These are phyloP conservation scores for Troilus luridus DNA, from an alignment of 2,888 invertebrate species.

Conservation along the genomic window DNA sequence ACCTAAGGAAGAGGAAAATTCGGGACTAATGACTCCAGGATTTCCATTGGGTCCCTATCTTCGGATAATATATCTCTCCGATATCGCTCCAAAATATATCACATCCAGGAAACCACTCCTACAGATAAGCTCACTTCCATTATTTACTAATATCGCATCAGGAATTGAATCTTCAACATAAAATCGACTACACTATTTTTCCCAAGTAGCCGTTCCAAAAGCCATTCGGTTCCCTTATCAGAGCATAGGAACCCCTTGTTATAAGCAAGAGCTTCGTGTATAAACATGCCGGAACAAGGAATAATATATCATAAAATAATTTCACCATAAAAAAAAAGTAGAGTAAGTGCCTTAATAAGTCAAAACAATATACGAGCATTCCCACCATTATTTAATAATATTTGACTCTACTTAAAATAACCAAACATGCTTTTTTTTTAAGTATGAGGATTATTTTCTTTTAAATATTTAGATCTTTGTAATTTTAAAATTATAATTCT, in stretches of 20 bases:
- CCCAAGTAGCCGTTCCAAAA: not conserved
- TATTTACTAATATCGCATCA: conserved; percentile 10
- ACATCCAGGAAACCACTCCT: not conserved
- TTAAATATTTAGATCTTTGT: no score
- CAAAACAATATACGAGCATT: no score
- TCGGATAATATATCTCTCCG: not conserved
- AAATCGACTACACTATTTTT: not conserved
- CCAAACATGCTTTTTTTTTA: no score
- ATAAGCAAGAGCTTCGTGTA: no score
- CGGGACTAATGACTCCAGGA: not conserved
- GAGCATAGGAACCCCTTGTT: not conserved
- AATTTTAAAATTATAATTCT: no score
- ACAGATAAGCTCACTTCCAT: not conserved
- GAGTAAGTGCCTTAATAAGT: no score
- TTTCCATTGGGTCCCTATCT: not conserved
- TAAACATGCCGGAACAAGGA: no score
- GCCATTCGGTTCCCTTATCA: not conserved
- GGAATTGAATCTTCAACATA: conserved; percentile 22
- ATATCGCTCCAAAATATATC: conserved; percentile 20
- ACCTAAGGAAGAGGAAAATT: conserved; percentile 35
- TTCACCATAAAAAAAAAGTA: no score
- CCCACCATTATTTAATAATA: no score
- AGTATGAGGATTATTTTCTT: no score
- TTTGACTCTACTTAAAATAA: no score
- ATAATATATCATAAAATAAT: no score